These are phyloP conservation scores for Sorex maritimensis DNA, from an alignment of 2,797 vertebrate species.

Conservation along the genomic window DNA sequence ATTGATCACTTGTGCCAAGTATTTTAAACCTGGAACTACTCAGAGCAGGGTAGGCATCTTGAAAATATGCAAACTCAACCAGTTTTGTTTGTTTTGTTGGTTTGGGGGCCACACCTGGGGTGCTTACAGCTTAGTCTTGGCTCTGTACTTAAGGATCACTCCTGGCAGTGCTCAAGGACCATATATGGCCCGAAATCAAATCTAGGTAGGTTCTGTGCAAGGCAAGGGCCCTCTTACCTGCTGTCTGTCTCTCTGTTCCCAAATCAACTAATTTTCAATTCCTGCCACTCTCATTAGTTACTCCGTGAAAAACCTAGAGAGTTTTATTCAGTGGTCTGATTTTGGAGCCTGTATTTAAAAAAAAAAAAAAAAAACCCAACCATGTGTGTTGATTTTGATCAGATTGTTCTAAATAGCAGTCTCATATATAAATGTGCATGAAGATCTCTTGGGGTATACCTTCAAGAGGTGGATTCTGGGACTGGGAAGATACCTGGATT, in stretches of 20 bases:
- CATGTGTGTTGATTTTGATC: constrained; percentile 19
- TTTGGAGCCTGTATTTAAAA: not conserved
- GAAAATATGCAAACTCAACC: constrained; percentile 12
- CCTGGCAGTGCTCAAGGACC: too few species aligned
- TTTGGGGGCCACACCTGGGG: too few species aligned
- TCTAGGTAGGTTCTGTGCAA: too few species aligned
- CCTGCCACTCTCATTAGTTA: not conserved
- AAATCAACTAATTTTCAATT: not conserved
- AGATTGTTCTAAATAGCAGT: not conserved
- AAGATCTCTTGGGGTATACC: not conserved
- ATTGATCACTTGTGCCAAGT: not conserved
- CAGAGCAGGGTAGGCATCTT: not conserved
- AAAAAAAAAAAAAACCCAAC: not conserved
- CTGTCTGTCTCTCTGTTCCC: too few species aligned
- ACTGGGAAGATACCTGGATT: too few species aligned
- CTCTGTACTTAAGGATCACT: too few species aligned
- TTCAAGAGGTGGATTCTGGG: not conserved
- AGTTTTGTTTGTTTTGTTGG: too few species aligned
- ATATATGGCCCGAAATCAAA: too few species aligned
- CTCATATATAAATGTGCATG: not conserved
- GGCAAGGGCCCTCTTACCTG: too few species aligned
- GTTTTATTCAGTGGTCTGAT: not conserved
- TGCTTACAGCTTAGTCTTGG: too few species aligned
- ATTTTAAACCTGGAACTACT: constrained; percentile 28
- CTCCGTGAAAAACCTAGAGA: not conserved